Evolutionary conservation across 2,797 vertebrate genomes (phyloP), one percentile per base, ranked within the genome.

Genomic region (Austrolebias charrua): DNA sequence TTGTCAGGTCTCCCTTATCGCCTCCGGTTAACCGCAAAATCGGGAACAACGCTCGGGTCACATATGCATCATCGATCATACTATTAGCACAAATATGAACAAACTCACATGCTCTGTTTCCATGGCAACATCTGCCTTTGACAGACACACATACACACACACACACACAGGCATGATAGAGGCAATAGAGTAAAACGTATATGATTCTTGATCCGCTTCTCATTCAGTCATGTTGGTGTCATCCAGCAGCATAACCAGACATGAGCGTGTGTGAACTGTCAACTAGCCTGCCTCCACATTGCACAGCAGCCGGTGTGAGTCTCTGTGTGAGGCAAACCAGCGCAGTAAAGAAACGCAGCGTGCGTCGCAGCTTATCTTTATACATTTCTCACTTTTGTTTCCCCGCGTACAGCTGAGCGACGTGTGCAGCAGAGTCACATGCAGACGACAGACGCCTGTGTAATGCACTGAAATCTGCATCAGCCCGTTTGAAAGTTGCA

Each of bases 211-310:
- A 84, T 85, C 66, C 58, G 63, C 66, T 68, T 82, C 70, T 81
- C 75, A 76, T 80, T 79, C 69, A 73, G 79, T 84, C 76, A 80
- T 60, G 82, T 88, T 80, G 83, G 71, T 71, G 83, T 78, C 82
- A 79, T 70, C 66, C 60, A 42, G 74, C 43, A 14, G 55, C 58
- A 68, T 71, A 65, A 53, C 59, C 62, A 81, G 81, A 85, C 65
- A 64, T 12, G 53, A 63, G 64, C 47, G 66, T 83, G 86, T 66
- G 66, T 58, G 55, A 63, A 82, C 75, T 79, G 72, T 77, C 73
- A 84, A 85, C 57, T 51, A 82, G 73, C 62, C 62, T 53, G 67
- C 60, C 48, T 64, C 58, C 63, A 55, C 63, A 63, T 45, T 68
- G 55, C 4, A 38, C 43, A n/a, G 19, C 60, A 53, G 62, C 66